A percentile compares a stretch with the other conserved stretches of the same genome.
phyloP scores from a whole-genome alignment of 1,140 invertebrate species.

The Hydropsyche tenuis region DNA sequence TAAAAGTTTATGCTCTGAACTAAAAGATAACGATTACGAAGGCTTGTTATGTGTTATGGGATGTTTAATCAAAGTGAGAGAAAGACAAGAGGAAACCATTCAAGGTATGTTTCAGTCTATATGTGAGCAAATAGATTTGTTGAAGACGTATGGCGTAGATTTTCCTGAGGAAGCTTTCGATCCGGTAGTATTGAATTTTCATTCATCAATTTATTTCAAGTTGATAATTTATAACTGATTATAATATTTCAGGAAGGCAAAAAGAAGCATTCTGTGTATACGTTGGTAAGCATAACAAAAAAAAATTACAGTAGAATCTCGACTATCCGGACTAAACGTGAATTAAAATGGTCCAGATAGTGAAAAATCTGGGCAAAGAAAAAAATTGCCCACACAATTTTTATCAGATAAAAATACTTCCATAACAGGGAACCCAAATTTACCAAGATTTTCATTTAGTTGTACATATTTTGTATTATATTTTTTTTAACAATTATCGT shows the following conservation, averaged over 20 bases:
- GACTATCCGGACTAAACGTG: no score
- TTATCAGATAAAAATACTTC: no score
- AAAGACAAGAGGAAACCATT: conserved; percentile 64
- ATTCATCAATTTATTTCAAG: neutral
- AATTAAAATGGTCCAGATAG: no score
- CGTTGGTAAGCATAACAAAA: conserved; percentile 59
- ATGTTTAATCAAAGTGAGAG: conserved; percentile 68
- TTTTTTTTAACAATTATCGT: no score
- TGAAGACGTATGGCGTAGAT: conserved; percentile 77
- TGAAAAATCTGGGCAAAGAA: no score
- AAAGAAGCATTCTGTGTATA: conserved; percentile 58
- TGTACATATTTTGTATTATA: no score
- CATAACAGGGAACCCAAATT: no score
- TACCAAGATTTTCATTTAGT: no score
- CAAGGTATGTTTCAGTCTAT: conserved; percentile 84
- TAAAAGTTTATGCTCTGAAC: conserved; percentile 62
- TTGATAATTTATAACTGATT: conserved; percentile 20
- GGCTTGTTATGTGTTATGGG: conserved; percentile 68
- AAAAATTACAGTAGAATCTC: no score
- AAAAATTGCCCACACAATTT: no score
- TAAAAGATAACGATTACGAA: conserved; percentile 72
- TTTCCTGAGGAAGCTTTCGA: conserved; percentile 71
- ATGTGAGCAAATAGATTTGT: conserved; percentile 76
- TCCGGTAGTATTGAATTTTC: conserved; percentile 56
- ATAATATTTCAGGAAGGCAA: conserved; percentile 41